phyloP scores from a whole-genome alignment of 2,888 invertebrate genomes.

The Sarcophaga caerulescens region DNA sequence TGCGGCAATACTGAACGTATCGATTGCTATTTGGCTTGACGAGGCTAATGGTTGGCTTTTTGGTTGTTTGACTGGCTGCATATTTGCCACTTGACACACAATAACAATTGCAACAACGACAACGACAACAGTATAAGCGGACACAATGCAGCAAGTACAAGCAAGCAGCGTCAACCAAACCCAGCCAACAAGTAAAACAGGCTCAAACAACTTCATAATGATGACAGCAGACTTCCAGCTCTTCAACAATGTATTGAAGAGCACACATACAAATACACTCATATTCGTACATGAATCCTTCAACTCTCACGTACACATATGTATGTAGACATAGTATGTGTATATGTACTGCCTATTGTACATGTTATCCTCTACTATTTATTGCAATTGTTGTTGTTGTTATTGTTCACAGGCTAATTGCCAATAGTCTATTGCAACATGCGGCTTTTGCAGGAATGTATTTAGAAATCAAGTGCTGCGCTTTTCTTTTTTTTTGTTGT shows the following conservation, averaged over 20 bases:
- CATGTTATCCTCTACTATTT: neutral
- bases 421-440: neutral
- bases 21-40: slow-evolving; percentile 53
- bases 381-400: neutral
- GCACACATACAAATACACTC: neutral
- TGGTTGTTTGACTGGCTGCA: slow-evolving; percentile 48
- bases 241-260: neutral
- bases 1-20: slow-evolving; percentile 40
- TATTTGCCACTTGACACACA: slow-evolving; percentile 49
- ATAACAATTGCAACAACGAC: slow-evolving; percentile 10
- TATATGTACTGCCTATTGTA: neutral
- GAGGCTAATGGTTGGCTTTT: slow-evolving; percentile 48
- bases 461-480: neutral
- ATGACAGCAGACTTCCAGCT: slow-evolving; percentile 24
- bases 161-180: neutral
- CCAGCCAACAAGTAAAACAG: neutral
- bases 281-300: neutral
- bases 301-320: neutral
- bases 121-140: neutral
- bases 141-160: no score
- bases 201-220: slow-evolving; percentile 32
- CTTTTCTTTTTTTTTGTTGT: neutral
- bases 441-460: neutral
- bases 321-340: neutral
- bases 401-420: slow-evolving; percentile 36